These are phyloP conservation scores for Parazoanthus swiftii DNA, from an alignment of 92 coral and sea anemone genomes.

Conservation along the genomic window DNA sequence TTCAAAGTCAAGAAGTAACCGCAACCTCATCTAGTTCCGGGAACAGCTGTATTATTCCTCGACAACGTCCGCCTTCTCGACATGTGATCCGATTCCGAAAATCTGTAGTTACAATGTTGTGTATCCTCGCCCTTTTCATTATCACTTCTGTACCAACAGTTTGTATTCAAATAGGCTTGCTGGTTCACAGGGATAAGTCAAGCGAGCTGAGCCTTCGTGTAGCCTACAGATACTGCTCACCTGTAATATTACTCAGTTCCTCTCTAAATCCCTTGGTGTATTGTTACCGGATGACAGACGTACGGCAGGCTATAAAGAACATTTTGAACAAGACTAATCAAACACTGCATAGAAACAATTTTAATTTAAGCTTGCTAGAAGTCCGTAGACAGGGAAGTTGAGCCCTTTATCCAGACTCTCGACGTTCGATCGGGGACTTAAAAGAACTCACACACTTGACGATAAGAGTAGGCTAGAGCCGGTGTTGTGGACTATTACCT, in stretches of 20 bases:
- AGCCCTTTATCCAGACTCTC: no score
- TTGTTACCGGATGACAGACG: constrained; percentile 16
- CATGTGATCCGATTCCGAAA: neutral
- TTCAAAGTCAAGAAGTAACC: constrained; percentile 1
- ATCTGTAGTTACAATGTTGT: neutral
- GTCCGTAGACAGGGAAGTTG: no score
- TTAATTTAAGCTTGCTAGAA: no score
- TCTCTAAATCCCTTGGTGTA: neutral
- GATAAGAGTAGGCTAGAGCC: no score
- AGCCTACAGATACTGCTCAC: neutral
- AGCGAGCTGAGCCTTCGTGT: neutral
- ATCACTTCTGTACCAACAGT: neutral
- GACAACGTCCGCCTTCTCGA: neutral
- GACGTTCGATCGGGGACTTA: no score
- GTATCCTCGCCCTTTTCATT: neutral
- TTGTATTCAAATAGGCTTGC: neutral
- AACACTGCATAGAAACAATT: neutral
- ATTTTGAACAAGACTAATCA: neutral
- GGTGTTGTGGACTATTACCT: no score
- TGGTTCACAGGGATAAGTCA: neutral
- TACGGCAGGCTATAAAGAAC: neutral
- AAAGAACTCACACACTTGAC: no score
- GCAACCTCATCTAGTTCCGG: neutral
- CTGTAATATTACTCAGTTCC: neutral
- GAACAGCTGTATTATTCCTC: neutral